phyloP scores from a whole-genome alignment of 2,797 vertebrate genomes.

The Euthynnus affinis region DNA sequence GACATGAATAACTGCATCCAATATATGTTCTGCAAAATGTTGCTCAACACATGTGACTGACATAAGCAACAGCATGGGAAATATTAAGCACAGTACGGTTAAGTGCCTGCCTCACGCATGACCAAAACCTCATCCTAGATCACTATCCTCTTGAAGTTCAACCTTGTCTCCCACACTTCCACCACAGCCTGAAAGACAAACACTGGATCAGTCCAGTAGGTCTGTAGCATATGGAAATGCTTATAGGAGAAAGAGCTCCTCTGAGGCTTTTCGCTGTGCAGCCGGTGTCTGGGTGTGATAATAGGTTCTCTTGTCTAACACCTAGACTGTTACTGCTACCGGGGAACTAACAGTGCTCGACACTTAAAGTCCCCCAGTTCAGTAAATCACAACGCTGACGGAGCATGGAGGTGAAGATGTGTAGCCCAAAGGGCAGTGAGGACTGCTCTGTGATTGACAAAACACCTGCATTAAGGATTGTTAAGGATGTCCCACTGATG shows the following conservation, averaged over 20 bases:
- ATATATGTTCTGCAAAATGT: slow-evolving; percentile 31
- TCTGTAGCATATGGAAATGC: slow-evolving; percentile 84
- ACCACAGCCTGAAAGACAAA: slow-evolving; percentile 82
- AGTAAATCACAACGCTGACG: slow-evolving; percentile 60
- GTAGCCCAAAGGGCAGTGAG: slow-evolving; percentile 10
- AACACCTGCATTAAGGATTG: slow-evolving; percentile 48
- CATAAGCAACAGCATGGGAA: slow-evolving; percentile 71
- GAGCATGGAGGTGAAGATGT: slow-evolving; percentile 59
- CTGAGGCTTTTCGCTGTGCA: slow-evolving; percentile 69
- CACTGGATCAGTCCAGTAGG: slow-evolving; percentile 69
- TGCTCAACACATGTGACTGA: slow-evolving; percentile 67
- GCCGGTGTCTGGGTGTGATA: slow-evolving; percentile 82
- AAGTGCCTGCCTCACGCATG: slow-evolving; percentile 62
- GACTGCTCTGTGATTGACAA: slow-evolving; percentile 30
- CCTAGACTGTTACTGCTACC: slow-evolving; percentile 70
- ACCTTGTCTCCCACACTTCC: slow-evolving; percentile 75
- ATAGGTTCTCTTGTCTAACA: slow-evolving; percentile 82
- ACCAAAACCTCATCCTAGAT: slow-evolving; percentile 74
- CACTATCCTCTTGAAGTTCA: slow-evolving; percentile 75
- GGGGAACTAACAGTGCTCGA: slow-evolving; percentile 59
- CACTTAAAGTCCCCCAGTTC: slow-evolving; percentile 42
- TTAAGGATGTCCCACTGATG: slow-evolving; percentile 1
- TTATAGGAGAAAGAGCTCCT: slow-evolving; percentile 79
- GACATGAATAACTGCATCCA: slow-evolving; percentile 47
- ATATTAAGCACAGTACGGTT: slow-evolving; percentile 57